Evolutionary conservation across 2,113 vertebrate genomes (phyloP).

Genomic region (Chaetops frenatus): DNA sequence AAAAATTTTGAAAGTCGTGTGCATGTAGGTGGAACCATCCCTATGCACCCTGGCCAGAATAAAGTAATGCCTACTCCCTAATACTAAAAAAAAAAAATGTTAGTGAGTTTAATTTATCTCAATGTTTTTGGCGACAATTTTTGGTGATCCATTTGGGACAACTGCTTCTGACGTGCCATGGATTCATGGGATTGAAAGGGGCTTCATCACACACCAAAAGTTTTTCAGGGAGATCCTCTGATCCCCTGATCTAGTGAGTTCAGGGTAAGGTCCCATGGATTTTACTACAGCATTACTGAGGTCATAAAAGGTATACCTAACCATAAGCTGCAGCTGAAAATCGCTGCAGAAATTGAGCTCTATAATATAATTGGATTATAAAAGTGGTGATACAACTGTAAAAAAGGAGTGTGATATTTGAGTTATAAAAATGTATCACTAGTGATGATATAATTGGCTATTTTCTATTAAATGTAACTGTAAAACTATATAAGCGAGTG

Average conservation of each 20-base stretch:
- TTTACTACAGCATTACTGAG: not conserved
- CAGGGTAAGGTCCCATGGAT: not conserved
- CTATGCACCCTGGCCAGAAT: not conserved
- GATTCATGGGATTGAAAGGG: not conserved
- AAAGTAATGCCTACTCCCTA: not conserved
- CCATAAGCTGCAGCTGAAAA: not conserved
- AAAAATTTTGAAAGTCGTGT: not conserved
- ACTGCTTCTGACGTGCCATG: not conserved
- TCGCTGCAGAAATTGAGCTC: not conserved
- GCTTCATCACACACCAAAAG: not conserved
- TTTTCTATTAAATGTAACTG: not conserved
- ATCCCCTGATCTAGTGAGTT: not conserved
- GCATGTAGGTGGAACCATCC: not conserved
- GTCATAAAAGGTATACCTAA: not conserved
- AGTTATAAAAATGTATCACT: not conserved
- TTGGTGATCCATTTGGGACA: not conserved
- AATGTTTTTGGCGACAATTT: not conserved
- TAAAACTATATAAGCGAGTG: not conserved
- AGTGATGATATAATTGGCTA: not conserved
- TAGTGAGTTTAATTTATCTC: not conserved
- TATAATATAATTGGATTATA: not conserved
- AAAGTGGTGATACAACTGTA: not conserved
- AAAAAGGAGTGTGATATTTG: not conserved
- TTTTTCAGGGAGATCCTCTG: not conserved
- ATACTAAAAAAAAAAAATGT: not conserved